Evolutionary conservation across 1,140 invertebrate species (phyloP).

Genomic region (Diabrotica virgifera): DNA sequence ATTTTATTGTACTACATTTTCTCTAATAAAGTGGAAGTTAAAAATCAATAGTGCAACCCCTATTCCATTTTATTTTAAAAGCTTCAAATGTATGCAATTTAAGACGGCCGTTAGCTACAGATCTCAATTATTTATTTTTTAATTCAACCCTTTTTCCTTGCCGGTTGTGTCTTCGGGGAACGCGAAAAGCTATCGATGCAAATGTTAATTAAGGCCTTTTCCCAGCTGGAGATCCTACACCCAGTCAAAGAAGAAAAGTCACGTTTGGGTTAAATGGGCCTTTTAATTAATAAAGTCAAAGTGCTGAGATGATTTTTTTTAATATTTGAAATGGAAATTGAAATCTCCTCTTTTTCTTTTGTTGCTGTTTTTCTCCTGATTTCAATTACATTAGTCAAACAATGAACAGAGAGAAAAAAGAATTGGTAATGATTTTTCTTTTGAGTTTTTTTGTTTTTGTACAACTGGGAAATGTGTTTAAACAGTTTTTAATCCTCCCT

Average conservation of each 20-base stretch:
- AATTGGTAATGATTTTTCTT: too few relatives aligned
- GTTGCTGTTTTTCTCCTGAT: neutral
- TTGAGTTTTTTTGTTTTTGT: too few relatives aligned
- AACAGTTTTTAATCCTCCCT: too few relatives aligned
- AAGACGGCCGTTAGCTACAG: too few relatives aligned
- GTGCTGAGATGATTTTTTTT: constrained; percentile 2
- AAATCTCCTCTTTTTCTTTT: neutral
- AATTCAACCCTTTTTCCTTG: neutral
- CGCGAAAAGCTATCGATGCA: neutral
- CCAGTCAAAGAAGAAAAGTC: neutral
- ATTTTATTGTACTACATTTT: too few relatives aligned
- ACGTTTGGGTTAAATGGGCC: neutral
- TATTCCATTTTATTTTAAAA: too few relatives aligned
- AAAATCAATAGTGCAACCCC: too few relatives aligned
- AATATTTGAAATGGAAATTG: neutral
- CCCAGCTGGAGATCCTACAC: neutral
- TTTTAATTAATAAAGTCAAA: neutral
- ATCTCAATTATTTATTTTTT: neutral
- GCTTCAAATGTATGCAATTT: too few relatives aligned
- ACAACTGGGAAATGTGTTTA: too few relatives aligned
- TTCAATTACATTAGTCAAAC: constrained; percentile 1
- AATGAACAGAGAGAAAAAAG: neutral
- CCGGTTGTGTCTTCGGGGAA: neutral
- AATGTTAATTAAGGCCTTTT: constrained; percentile 1
- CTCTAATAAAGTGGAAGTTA: too few relatives aligned